These are phyloP conservation scores for Cacajao melanocephalus DNA, from an alignment of 2,797 vertebrate genomes.

Conservation along the genomic window DNA sequence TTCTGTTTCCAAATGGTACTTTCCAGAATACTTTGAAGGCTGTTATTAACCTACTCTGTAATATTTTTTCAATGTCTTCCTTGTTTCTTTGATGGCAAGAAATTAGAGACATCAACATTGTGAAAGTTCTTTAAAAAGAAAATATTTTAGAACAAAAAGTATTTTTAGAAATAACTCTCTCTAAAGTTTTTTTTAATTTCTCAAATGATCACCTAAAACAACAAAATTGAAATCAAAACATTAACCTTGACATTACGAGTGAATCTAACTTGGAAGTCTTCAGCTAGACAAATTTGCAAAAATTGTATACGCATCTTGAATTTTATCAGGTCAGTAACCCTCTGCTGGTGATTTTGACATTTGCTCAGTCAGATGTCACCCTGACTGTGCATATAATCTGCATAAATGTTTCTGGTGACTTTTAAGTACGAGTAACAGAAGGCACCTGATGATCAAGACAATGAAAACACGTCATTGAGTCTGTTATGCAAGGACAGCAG, in stretches of 20 bases:
- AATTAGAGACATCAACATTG: background rate
- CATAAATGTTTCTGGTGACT: slow-evolving; percentile 45
- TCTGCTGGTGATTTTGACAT: slow-evolving; percentile 55
- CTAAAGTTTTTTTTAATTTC: background rate
- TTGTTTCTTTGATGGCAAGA: background rate
- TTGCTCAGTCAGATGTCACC: slow-evolving; percentile 44
- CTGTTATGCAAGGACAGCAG: slow-evolving; percentile 69
- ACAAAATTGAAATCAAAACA: background rate
- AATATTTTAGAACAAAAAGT: background rate
- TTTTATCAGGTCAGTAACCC: slow-evolving; percentile 27
- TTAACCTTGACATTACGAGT: background rate
- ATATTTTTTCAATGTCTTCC: background rate
- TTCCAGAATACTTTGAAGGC: background rate
- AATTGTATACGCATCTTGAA: slow-evolving; percentile 24
- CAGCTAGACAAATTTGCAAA: slow-evolving; percentile 47
- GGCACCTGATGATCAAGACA: slow-evolving; percentile 17
- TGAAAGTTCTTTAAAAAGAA: background rate
- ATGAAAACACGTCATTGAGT: background rate
- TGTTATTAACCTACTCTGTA: background rate
- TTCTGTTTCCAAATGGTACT: background rate
- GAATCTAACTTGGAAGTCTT: background rate
- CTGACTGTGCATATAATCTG: background rate
- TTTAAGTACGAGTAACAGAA: slow-evolving; percentile 32
- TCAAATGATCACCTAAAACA: background rate
- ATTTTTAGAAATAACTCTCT: background rate